A percentile compares a stretch with the other conserved stretches of the same genome.
Evolutionary conservation across 2,888 invertebrate species (phyloP).

Genomic region (Leptura quadrifasciata): DNA sequence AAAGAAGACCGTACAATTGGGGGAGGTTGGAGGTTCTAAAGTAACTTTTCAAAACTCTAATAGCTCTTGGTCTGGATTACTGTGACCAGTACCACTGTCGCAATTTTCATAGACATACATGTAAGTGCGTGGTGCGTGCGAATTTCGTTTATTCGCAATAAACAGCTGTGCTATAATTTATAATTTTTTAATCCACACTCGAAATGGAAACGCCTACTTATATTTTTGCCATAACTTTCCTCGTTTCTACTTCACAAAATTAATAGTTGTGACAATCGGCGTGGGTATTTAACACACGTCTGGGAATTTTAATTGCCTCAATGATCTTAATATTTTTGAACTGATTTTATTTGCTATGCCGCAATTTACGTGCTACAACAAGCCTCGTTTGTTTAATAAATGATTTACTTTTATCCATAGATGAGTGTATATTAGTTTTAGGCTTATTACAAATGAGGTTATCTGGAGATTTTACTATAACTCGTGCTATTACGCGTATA

Average conservation of each 20-base stretch:
- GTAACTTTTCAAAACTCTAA: no score
- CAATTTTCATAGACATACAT: no score
- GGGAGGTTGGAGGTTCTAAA: no score
- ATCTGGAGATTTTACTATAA: not conserved
- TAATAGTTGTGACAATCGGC: not conserved
- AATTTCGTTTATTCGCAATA: not conserved
- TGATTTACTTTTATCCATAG: not conserved
- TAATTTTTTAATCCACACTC: not conserved
- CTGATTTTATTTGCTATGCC: constrained; percentile 7
- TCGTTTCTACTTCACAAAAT: not conserved
- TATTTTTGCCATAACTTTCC: not conserved
- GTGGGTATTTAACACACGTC: constrained; percentile 20
- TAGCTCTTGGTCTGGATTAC: no score
- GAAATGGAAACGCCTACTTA: constrained; percentile 10
- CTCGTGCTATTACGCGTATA: not conserved
- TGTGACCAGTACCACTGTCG: no score
- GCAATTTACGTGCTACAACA: not conserved
- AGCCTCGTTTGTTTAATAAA: not conserved
- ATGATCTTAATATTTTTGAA: not conserved
- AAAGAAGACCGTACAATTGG: no score
- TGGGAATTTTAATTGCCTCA: constrained; percentile 11
- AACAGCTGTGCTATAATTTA: not conserved
- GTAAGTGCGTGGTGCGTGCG: not conserved
- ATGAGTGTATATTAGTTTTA: not conserved
- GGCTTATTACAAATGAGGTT: not conserved